Base-by-base conservation (phyloP, 2,888 invertebrate species). In the Meandrusa payeni region DNA sequence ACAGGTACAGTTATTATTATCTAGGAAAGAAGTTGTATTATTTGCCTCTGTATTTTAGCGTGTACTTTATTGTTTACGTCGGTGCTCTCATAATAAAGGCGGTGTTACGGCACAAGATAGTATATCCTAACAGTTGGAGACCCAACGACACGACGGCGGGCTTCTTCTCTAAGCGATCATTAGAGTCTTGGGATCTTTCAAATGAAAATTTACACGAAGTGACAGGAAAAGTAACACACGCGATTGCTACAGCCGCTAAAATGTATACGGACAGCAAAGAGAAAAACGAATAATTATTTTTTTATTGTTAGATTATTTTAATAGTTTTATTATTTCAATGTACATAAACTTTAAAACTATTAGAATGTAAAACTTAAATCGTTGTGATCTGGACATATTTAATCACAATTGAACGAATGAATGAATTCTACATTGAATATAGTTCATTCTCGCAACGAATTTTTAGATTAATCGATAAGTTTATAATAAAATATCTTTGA, bases 11-110 rank as follows among this genome's bases (percentile, higher is more conserved):
- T 64, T 94, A 94, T 68, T 94, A 93, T 61, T 93, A 92, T 61
- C 85, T 94, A 47, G 93, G 93, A 1, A 90, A 92, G 55, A 94
- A 94, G 61, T 75, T 94, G 20, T 94, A 93, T 89, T 94, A 93
- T 63, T 81, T 94, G 48, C 94, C 94, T 0, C 71, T 94, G 28
- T 94, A 93, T 69, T 94, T 94, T 65, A 93, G 93, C 64, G 91
- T 93, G 6, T 94, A 91, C 55, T 91, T 91, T 53, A 89, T 91
- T 36, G 76, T 93, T 43, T 94, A 94, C 59, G 92, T 94, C 0
- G 92, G 91, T 1, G 91, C 93, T 9, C 79, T 94, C 13, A 91
- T 94, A 46, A 82, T 93, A 15, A 93, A 93, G 68, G 92, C 93
- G 2, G 90, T 94, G 20, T 88, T 93, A 20, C 89, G 93, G 46